These are phyloP conservation scores for Capitella teleta DNA, from an alignment of 1,140 invertebrate genomes.

Conservation along the genomic window DNA sequence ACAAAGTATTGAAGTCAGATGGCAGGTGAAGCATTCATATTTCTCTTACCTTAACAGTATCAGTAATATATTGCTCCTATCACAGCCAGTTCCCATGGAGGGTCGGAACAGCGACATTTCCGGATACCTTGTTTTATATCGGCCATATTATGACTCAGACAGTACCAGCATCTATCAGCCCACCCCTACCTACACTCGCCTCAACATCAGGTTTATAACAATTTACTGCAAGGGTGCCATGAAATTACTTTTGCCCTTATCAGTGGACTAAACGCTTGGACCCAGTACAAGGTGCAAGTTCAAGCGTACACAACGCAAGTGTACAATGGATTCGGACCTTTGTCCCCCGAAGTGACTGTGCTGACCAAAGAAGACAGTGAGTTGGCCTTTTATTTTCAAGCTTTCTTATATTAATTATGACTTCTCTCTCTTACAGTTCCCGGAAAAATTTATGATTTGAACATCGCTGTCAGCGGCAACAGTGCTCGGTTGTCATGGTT, in stretches of 20 bases:
- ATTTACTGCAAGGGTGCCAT: not conserved
- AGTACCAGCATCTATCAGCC: not conserved
- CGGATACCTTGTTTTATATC: not conserved
- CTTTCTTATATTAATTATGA: too few relatives aligned
- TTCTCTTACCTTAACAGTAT: too few relatives aligned
- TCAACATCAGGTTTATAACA: not conserved
- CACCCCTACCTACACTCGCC: not conserved
- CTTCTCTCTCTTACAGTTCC: too few relatives aligned
- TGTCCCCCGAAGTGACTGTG: not conserved
- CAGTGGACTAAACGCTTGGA: not conserved
- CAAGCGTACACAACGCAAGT: conserved; percentile 3
- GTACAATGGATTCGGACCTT: not conserved
- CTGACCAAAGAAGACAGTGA: too few relatives aligned
- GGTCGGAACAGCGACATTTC: not conserved
- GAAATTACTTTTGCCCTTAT: not conserved
- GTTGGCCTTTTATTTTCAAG: too few relatives aligned
- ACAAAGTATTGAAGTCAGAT: too few relatives aligned
- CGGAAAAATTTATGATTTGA: too few relatives aligned
- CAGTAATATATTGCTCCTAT: too few relatives aligned
- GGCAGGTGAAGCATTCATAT: too few relatives aligned
- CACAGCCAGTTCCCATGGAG: not conserved
- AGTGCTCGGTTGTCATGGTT: too few relatives aligned
- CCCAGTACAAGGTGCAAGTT: not conserved
- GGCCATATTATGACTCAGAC: not conserved
- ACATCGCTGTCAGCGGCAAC: too few relatives aligned